Evolutionary conservation across 1,140 invertebrate genomes (phyloP), one percentile per base, ranked within the genome.

Genomic region (Procambarus clarkii): DNA sequence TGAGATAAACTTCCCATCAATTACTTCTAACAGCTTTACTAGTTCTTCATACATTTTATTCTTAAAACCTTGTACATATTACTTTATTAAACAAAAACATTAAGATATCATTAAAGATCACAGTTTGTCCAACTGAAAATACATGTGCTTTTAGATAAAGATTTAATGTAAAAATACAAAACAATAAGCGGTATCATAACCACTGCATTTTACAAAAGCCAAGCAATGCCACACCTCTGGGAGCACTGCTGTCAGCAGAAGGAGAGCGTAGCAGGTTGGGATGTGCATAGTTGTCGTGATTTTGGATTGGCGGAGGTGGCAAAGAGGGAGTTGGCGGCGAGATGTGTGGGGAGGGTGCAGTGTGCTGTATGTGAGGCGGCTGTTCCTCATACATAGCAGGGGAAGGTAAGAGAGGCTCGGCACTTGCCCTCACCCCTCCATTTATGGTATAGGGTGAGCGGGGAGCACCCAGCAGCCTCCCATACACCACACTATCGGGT

Each of bases 401-500:
- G 80, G 92, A 58, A 83, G 87, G 81, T 88, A 85, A 74, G 21
- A 71, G 79, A 60, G 88, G 87, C 45, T 77, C 80, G 8, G 81
- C 48, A 64, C 74, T 78, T n/a, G 86, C 64, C 58, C 76, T 58
- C 64, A 78, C 85, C 81, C 86, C 79, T 58, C 86, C 90, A 69
- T 87, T 91, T 34, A 89, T 46, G 21, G 80, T 81, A 76, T 89
- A 90, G 5, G 79, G 91, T 48, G 69, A 86, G 15, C 89, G 89
- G 18, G 93, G 87, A 11, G 93, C 80, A 18, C 60, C 78, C 45
- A 91, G 89, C 48, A 88, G 89, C 54, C 84, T 77, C 34, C 93
- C 93, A 69, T 93, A 92, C 91, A 93, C 92, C 71, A 93, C 93
- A 58, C 91, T 91, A 44, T 86, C 84, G 8, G 81, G 79, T 78